Conservation (phyloP, 2,113 vertebrate genomes). For the Alethe diademata region DNA sequence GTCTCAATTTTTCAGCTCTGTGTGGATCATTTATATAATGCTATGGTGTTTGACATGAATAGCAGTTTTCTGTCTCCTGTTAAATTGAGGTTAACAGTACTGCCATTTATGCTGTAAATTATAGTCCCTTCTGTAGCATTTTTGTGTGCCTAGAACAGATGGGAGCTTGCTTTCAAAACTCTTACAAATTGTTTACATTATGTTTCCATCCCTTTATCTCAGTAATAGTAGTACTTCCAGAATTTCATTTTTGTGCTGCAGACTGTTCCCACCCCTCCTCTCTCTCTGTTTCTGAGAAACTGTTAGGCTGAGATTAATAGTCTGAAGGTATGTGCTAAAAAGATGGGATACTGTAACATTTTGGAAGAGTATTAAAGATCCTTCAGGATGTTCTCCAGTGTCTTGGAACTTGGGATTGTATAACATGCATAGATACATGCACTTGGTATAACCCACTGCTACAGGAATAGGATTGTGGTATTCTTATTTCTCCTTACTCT, state of each 20-base stretch:
- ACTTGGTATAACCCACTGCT: not conserved
- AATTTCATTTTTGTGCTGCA: not conserved
- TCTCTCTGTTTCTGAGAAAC: not conserved
- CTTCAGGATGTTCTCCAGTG: not conserved
- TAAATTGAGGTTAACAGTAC: slow-evolving; percentile 10
- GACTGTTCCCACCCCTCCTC: not conserved
- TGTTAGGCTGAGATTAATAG: not conserved
- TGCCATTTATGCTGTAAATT: slow-evolving; percentile 16
- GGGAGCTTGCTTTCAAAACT: slow-evolving; percentile 4
- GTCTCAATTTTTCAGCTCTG: not conserved
- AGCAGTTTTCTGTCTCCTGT: not conserved
- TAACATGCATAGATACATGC: not conserved
- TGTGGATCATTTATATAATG: not conserved
- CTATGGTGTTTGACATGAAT: not conserved
- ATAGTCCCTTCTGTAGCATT: not conserved
- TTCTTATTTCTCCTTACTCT: not conserved
- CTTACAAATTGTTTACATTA: slow-evolving; percentile 20
- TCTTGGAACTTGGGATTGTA: not conserved
- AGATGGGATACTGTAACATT: not conserved
- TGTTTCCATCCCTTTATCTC: not conserved
- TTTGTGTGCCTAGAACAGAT: slow-evolving; percentile 16
- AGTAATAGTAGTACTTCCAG: not conserved
- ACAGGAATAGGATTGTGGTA: not conserved
- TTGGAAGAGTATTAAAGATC: not conserved
- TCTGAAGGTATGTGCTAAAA: not conserved